These are phyloP conservation scores for Melanotaenia duboulayi DNA, from an alignment of 2,113 vertebrate species.

Conservation along the genomic window DNA sequence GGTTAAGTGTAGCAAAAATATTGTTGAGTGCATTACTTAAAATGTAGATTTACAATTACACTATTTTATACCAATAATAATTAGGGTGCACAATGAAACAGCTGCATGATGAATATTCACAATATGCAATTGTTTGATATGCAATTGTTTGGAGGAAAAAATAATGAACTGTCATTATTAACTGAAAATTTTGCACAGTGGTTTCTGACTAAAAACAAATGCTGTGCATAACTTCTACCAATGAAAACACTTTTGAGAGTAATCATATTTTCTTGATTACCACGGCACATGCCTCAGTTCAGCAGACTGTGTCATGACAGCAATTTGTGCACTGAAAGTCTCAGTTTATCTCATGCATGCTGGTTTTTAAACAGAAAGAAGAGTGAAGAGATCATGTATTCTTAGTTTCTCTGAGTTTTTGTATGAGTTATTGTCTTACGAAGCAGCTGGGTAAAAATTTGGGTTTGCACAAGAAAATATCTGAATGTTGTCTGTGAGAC, in stretches of 20 bases:
- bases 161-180: background rate
- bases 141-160: background rate
- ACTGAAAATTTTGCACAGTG: background rate
- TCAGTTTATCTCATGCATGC: conserved; percentile 9
- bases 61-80: no score
- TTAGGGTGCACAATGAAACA: no score
- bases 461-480: background rate
- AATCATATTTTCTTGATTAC: background rate
- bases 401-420: conserved; percentile 4
- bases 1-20: background rate
- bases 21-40: conserved; percentile 1
- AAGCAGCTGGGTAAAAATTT: conserved; percentile 26
- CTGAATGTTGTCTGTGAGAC: background rate
- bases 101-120: no score
- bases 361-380: conserved; percentile 10
- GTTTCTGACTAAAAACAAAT: background rate
- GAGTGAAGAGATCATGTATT: conserved; percentile 22
- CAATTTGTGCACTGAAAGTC: conserved; percentile 5
- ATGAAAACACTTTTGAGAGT: background rate
- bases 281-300: conserved; percentile 9
- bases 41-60: no score
- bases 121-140: no score
- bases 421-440: background rate
- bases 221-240: background rate
- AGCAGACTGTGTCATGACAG: background rate